These are phyloP conservation scores for Ascaphus truei DNA, from an alignment of 2,113 vertebrate genomes.

Conservation along the genomic window DNA sequence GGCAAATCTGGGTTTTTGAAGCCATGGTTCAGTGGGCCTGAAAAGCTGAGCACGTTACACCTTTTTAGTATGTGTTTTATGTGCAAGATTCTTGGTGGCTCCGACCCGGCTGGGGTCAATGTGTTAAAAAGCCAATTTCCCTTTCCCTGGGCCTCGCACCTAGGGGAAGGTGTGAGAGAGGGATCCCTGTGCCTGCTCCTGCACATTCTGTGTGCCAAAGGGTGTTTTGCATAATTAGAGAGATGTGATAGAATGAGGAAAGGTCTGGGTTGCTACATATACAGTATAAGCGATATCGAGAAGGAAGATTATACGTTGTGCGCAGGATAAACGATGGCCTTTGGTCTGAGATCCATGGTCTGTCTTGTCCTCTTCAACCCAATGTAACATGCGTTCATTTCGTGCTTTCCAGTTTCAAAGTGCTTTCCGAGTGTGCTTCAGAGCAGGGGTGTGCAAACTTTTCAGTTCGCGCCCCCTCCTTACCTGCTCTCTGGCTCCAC, in stretches of 20 bases:
- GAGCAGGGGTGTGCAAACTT: too few species aligned
- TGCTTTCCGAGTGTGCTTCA: too few species aligned
- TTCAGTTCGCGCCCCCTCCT: too few species aligned
- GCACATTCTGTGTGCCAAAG: not conserved
- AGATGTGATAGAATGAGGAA: not conserved
- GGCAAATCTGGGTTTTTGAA: not conserved
- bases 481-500: too few species aligned
- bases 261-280: too few species aligned
- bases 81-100: not conserved
- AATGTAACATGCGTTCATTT: too few species aligned
- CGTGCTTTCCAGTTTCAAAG: too few species aligned
- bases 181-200: not conserved
- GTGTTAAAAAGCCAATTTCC: conserved; percentile 14
- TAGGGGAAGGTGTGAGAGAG: not conserved
- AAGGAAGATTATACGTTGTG: too few species aligned
- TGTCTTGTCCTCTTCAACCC: too few species aligned
- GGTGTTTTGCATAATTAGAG: not conserved
- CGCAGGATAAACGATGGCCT: too few species aligned
- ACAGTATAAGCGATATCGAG: too few species aligned
- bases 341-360: too few species aligned
- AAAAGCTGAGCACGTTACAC: not conserved
- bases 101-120: not conserved
- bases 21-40: not conserved
- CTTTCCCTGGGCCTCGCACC: not conserved
- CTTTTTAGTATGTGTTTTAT: not conserved